Conservation (phyloP, 2,888 invertebrate genomes). For the Xylocampa areola region DNA sequence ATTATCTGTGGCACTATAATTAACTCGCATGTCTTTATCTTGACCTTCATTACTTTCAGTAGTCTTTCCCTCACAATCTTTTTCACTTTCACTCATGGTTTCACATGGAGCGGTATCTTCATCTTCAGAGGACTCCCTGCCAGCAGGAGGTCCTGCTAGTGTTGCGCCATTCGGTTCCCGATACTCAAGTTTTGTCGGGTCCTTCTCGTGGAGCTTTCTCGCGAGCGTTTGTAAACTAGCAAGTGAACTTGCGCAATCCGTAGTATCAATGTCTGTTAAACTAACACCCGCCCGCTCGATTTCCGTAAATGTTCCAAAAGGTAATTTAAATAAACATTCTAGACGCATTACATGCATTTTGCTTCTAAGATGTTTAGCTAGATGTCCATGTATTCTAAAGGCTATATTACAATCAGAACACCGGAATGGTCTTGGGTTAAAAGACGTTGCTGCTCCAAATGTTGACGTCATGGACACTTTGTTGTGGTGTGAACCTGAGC, state of each 20-base stretch:
- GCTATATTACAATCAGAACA: conserved; percentile 99
- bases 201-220: conserved; percentile 94
- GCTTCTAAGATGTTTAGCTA: conserved; percentile 98
- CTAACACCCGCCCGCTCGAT: conserved; percentile 97
- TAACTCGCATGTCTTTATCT: conserved; percentile 83
- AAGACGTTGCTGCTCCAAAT: conserved; percentile 95
- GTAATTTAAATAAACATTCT: conserved; percentile 97
- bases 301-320: conserved; percentile 98
- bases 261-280: conserved; percentile 98
- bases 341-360: conserved; percentile 98
- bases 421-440: conserved; percentile 98
- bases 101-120: conserved; percentile 81
- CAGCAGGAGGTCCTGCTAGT: conserved; percentile 71
- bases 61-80: conserved; percentile 85
- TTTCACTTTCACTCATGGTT: conserved; percentile 82
- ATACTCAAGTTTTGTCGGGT: conserved; percentile 93
- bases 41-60: conserved; percentile 81
- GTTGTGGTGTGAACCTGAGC: conserved; percentile 97
- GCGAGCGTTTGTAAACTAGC: conserved; percentile 96
- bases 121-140: conserved; percentile 89
- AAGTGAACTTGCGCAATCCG: conserved; percentile 98
- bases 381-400: conserved; percentile 98
- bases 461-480: conserved; percentile 97
- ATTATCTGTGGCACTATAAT: conserved; percentile 91
- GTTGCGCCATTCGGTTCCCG: conserved; percentile 85